Evolutionary conservation across 2,888 invertebrate species (phyloP), one percentile per base, ranked within the genome.

Genomic region (Merodon equestris): DNA sequence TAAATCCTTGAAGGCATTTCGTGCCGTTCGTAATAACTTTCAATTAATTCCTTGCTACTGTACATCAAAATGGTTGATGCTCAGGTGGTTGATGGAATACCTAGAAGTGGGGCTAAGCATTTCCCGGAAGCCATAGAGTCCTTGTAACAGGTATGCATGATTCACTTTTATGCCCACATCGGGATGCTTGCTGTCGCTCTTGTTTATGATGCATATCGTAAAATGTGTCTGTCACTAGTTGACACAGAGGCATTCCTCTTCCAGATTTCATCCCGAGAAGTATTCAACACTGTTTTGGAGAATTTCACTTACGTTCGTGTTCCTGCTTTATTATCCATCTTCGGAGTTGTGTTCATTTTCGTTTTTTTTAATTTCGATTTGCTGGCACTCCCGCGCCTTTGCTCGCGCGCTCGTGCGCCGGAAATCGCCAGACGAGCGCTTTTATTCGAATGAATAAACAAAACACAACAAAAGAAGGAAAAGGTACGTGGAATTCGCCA

Each of bases 381-480:
- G 58, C 73, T 38, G 19, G 15, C 47, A 47, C 47, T 15, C 38
- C 47, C n/a, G 47, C 54, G 34, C 61, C 27, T 36, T 47, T 44
- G 48, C 4, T 17, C 13, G 27, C 13, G 17, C 10, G 9, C 17
- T 51, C 60, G 14, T 61, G 56, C 68, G 50, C 38, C 38, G 68
- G 56, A 68, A 74, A 74, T 56, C 45, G 61, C 67, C 44, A 68
- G 61, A 68, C 56, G 67, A 68, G 74, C 74, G 61, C 45, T 74
- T 74, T 74, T 68, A 74, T 74, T 56, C 67, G 74, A 68, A 56
- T 68, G 61, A 61, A 51, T 61, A 74, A 74, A 74, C 74, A 74
- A 74, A 27, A 67, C 73, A 60, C 47, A 74, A 68, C 50, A 67
- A 61, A 57, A 27, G 63, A 14, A 51, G 13, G 42, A 40, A 44